These are phyloP conservation scores for Ornithoptera alexandrae DNA, from an alignment of 2,888 invertebrate genomes.

Conservation along the genomic window DNA sequence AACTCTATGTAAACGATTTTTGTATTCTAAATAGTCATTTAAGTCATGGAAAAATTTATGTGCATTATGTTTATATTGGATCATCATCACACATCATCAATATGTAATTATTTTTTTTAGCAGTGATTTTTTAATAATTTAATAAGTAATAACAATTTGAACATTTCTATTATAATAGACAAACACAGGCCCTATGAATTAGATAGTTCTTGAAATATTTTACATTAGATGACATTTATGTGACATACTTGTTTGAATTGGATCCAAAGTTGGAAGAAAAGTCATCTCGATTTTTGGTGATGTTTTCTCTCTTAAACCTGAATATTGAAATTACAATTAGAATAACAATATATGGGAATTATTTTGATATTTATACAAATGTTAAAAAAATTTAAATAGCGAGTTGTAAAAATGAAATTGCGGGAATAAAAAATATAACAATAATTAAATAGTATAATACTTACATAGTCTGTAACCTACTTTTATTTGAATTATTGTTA, in stretches of 20 bases:
- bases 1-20: too few relatives aligned
- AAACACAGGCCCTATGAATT: not conserved
- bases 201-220: constrained; percentile 28
- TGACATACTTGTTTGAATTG: constrained; percentile 74
- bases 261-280: constrained; percentile 66
- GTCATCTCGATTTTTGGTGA: constrained; percentile 69
- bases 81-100: too few relatives aligned
- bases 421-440: not conserved
- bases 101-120: too few relatives aligned
- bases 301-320: constrained; percentile 76
- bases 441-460: constrained; percentile 36
- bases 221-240: constrained; percentile 46
- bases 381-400: not conserved
- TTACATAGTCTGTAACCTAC: constrained; percentile 71
- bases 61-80: too few relatives aligned
- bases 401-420: not conserved
- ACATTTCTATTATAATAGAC: too few relatives aligned
- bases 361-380: not conserved
- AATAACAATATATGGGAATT: not conserved
- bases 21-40: too few relatives aligned
- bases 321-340: constrained; percentile 51
- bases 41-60: too few relatives aligned
- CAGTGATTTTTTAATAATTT: too few relatives aligned
- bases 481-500: constrained; percentile 61
- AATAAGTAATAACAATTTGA: too few relatives aligned